These are phyloP conservation scores for Scyliorhinus canicula DNA, from an alignment of 2,797 vertebrate genomes.

Conservation along the genomic window DNA sequence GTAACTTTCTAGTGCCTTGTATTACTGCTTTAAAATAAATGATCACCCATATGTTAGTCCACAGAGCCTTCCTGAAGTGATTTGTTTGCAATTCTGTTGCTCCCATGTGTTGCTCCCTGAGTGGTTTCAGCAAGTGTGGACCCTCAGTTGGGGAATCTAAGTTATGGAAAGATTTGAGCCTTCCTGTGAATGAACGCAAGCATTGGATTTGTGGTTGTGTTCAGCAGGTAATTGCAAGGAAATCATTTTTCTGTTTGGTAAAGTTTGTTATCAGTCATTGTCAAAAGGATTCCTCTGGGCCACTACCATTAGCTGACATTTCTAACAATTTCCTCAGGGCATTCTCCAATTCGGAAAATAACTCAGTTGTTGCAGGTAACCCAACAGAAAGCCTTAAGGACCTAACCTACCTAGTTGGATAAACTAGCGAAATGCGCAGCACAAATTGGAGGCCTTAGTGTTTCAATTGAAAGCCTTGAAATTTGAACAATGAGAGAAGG, in stretches of 20 bases:
- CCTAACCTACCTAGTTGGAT: background rate
- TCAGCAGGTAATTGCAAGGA: background rate
- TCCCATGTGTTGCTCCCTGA: too few relatives aligned
- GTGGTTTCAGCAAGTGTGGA: too few relatives aligned
- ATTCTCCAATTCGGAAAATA: background rate
- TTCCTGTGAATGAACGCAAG: too few relatives aligned
- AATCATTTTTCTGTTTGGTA: background rate
- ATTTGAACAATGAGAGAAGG: background rate
- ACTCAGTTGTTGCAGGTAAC: background rate
- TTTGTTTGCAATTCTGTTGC: too few relatives aligned
- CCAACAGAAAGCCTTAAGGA: background rate
- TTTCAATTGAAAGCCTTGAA: too few relatives aligned
- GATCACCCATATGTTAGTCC: background rate
- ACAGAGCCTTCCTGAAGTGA: too few relatives aligned
- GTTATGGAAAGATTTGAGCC: too few relatives aligned
- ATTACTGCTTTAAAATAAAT: background rate
- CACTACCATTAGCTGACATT: background rate
- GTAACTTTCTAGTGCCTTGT: background rate
- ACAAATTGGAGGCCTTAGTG: background rate
- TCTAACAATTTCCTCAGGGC: too few relatives aligned
- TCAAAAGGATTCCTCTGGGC: background rate
- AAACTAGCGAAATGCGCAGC: background rate
- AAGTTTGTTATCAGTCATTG: background rate
- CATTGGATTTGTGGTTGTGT: background rate
- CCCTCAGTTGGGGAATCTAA: too few relatives aligned